These are phyloP conservation scores for Caenorhabditis sulstoni DNA, from an alignment of 2,888 invertebrate species.

Conservation along the genomic window DNA sequence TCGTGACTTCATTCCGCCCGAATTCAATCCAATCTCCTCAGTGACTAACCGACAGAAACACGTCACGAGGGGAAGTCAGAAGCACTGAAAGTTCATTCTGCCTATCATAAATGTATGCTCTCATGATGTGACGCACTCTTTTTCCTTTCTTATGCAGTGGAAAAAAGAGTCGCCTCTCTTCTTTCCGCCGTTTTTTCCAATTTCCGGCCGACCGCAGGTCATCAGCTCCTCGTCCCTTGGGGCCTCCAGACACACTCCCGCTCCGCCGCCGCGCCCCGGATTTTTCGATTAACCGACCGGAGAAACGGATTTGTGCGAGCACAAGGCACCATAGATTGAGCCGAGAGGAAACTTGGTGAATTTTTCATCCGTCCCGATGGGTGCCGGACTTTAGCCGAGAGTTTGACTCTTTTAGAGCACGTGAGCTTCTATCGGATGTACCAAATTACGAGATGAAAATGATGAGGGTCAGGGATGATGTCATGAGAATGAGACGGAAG, in stretches of 20 bases:
- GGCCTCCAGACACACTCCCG: conserved; percentile 6
- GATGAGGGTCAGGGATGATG: conserved; percentile 15
- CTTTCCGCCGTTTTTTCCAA: conserved; percentile 16
- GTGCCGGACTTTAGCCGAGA: not conserved
- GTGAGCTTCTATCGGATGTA: conserved; percentile 4
- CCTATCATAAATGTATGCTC: conserved; percentile 13
- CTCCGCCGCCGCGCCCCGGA: conserved; percentile 1
- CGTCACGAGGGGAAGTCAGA: not conserved
- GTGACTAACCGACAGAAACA: not conserved
- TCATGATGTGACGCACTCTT: conserved; percentile 24
- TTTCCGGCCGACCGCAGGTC: conserved; percentile 38
- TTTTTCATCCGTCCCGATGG: conserved; percentile 25
- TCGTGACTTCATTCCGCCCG: conserved; percentile 21
- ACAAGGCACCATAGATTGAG: conserved; percentile 29
- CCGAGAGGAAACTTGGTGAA: conserved; percentile 29
- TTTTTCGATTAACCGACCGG: conserved; percentile 51
- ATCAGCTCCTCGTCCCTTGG: conserved; percentile 19
- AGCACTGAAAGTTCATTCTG: not conserved
- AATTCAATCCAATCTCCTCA: conserved; percentile 20
- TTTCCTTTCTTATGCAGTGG: conserved; percentile 37
- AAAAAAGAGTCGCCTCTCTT: conserved; percentile 7
- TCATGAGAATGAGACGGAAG: conserved; percentile 13
- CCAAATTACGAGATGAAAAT: conserved; percentile 7
- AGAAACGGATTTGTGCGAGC: conserved; percentile 38
- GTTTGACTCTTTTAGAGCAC: conserved; percentile 2